phyloP scores from a whole-genome alignment of 1,140 invertebrate species.

The Panagrolaimus sp. region DNA sequence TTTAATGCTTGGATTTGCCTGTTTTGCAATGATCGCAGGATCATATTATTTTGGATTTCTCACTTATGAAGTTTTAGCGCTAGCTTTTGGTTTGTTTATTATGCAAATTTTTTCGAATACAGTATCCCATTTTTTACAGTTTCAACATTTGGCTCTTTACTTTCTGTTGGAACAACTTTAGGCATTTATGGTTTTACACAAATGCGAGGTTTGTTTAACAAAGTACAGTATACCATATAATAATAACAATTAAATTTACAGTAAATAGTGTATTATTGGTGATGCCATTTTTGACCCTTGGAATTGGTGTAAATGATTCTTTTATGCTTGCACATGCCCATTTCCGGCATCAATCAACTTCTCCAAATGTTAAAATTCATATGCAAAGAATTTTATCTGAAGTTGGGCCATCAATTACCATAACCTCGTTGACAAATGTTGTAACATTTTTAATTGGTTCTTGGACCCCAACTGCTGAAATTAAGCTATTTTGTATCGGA shows the following conservation, averaged over 20 bases:
- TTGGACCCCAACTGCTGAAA: conserved; percentile 76
- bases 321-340: conserved; percentile 54
- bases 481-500: conserved; percentile 63
- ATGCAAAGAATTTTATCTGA: conserved; percentile 63
- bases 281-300: conserved; percentile 55
- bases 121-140: neutral
- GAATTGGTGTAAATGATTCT: conserved; percentile 55
- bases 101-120: too few species aligned
- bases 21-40: neutral
- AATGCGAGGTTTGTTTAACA: neutral
- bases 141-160: conserved; percentile 39
- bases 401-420: conserved; percentile 94
- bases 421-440: conserved; percentile 88
- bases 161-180: conserved; percentile 51
- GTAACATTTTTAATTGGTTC: conserved; percentile 90
- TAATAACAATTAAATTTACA: conserved; percentile 19
- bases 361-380: conserved; percentile 20
- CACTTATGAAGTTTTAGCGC: conserved; percentile 31
- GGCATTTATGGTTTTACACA: conserved; percentile 45
- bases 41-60: conserved; percentile 21
- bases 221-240: neutral
- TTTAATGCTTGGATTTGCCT: conserved; percentile 19
- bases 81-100: conserved; percentile 4
- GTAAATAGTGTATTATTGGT: conserved; percentile 54
- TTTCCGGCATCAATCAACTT: neutral